Conservation (phyloP, 2,113 vertebrate species). For the Xiphorhynchus elegans region DNA sequence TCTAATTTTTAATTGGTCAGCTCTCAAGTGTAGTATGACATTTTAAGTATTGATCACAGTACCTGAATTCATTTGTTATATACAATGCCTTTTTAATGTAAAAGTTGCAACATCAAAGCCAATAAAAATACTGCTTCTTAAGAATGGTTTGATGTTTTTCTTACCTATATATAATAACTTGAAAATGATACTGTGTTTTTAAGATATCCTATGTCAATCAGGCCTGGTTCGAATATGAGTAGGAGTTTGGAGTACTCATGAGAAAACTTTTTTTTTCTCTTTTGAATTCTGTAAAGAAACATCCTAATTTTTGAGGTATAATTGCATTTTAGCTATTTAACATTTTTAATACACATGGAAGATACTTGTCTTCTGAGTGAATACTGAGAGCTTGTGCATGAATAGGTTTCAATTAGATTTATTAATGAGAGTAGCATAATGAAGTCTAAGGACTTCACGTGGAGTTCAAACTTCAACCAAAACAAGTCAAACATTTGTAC, state of each 20-base stretch:
- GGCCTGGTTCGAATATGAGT: constrained; percentile 78
- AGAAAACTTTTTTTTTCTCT: constrained; percentile 52
- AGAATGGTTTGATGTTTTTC: constrained; percentile 78
- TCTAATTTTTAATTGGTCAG: constrained; percentile 54
- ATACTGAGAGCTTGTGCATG: constrained; percentile 79
- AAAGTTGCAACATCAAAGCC: constrained; percentile 81
- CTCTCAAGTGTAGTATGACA: constrained; percentile 60
- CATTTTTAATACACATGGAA: neutral
- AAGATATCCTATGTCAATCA: constrained; percentile 70
- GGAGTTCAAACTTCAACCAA: neutral
- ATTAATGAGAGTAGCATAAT: neutral
- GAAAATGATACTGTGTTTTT: neutral
- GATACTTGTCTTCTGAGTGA: constrained; percentile 37
- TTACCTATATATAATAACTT: constrained; percentile 42
- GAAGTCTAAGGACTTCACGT: neutral
- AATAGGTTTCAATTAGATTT: constrained; percentile 67
- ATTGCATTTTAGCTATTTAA: constrained; percentile 30
- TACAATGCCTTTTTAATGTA: constrained; percentile 77
- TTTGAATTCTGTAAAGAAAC: constrained; percentile 44
- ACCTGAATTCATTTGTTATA: constrained; percentile 54
- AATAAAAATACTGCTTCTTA: constrained; percentile 76
- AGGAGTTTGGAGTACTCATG: constrained; percentile 42
- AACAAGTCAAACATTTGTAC: neutral
- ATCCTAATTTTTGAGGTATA: constrained; percentile 21
- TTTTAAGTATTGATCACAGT: constrained; percentile 52